Evolutionary conservation across 2,888 invertebrate species (phyloP), one percentile per base, ranked within the genome.

Genomic region (Bombylius major): DNA sequence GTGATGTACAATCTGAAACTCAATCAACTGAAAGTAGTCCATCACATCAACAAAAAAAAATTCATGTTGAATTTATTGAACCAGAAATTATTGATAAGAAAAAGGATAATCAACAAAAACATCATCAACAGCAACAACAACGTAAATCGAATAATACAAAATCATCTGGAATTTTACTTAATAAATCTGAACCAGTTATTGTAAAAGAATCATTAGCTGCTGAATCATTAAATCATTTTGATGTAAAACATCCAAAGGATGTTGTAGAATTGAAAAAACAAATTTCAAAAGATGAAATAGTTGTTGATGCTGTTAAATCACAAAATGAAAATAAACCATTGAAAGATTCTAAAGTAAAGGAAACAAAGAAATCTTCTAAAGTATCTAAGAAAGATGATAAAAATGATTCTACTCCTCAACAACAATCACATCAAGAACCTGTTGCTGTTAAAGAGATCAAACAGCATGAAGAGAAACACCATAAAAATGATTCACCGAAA

Each of bases 211-310:
- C 51, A 9, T 42, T 54, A 4, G 34, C 57, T 34, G 48, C 77
- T 61, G 72, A 79, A 58, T 63, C 77, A 52, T 68, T 76, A 51
- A 90, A 89, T 79, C 83, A 85, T 74, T 89, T 89, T 75, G 87
- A 87, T 68, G 78, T 82, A 68, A 83, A 82, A 71, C 84, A 82
- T 64, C 90, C 91, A 53, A 90, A 89, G 78, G 91, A 91, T 76
- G 88, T 88, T 61, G 59, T 73, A 8, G 74, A 75, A 58, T 57
- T 73, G 31, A 71, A 72, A 57, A 71, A 67, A 53, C 61, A 64
- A 50, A 68, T 70, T 32, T 50, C 65, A 65, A 42, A 64, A 66
- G 53, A 63, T 66, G 50, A 66, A 68, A 54, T 56, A 47, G 14
- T 60, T 57, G 34, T 5, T 65, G 32, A 69, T 69, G 57, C 69